Conservation (phyloP, 1,140 invertebrate species). For the Drosophila kohkoa region DNA sequence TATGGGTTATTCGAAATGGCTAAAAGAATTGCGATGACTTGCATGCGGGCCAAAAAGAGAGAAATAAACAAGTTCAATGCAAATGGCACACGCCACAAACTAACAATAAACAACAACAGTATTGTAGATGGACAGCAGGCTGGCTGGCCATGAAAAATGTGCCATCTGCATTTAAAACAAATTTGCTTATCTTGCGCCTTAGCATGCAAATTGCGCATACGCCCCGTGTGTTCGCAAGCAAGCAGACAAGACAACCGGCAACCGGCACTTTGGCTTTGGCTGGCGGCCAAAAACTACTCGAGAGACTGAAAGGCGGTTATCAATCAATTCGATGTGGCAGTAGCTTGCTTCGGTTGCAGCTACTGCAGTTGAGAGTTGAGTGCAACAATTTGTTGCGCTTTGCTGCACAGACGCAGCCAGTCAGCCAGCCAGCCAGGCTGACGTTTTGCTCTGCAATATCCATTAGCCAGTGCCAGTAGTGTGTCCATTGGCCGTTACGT, state of each 20-base stretch:
- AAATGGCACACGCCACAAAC: slow-evolving; percentile 36
- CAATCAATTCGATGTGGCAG: slow-evolving; percentile 61
- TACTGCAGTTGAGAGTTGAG: slow-evolving; percentile 13
- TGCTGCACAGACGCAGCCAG: slow-evolving; percentile 18
- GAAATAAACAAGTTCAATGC: slow-evolving; percentile 73
- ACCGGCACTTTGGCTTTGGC: slow-evolving; percentile 55
- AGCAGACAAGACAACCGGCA: slow-evolving; percentile 8
- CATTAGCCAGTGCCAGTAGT: slow-evolving; percentile 27
- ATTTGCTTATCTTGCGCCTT: slow-evolving; percentile 56
- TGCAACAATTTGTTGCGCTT: slow-evolving; percentile 69
- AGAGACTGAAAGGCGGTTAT: slow-evolving; percentile 68
- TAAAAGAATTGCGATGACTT: slow-evolving; percentile 35
- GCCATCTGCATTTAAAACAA: slow-evolving; percentile 45
- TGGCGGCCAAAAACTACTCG: slow-evolving; percentile 62
- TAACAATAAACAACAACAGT: slow-evolving; percentile 8
- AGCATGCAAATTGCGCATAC: slow-evolving; percentile 76
- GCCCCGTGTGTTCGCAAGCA: slow-evolving; percentile 46
- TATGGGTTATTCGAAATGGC: slow-evolving; percentile 34
- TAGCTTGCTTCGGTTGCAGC: slow-evolving; percentile 12
- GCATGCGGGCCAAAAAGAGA: slow-evolving; percentile 5
- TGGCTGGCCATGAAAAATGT: slow-evolving; percentile 37
- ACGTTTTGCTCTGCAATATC: slow-evolving; percentile 24
- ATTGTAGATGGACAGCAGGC: not conserved
- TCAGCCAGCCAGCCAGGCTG: not conserved
- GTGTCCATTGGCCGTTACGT: slow-evolving; percentile 38